These are phyloP conservation scores for Oncorhynchus clarkii DNA, from an alignment of 2,113 vertebrate species.

Conservation along the genomic window DNA sequence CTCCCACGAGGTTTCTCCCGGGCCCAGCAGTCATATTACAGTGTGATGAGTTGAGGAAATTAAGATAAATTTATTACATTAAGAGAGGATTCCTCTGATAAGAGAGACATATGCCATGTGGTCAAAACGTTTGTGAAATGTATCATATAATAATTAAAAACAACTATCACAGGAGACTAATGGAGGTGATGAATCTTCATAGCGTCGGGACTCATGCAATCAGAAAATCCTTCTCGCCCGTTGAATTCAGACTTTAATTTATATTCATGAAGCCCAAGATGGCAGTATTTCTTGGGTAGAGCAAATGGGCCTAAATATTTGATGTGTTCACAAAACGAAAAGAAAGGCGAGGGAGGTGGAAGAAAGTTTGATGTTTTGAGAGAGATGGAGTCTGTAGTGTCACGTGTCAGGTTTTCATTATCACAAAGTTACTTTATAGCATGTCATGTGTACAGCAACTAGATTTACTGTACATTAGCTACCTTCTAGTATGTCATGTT, in stretches of 20 bases:
- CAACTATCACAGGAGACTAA: no score
- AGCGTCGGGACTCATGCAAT: slow-evolving; percentile 48
- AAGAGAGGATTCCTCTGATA: slow-evolving; percentile 41
- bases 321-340: slow-evolving; percentile 43
- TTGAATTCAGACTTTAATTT: slow-evolving; percentile 83
- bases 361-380: slow-evolving; percentile 1
- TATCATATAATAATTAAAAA: no score
- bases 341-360: background rate
- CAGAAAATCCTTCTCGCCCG: slow-evolving; percentile 59
- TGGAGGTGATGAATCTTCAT: no score
- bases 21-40: slow-evolving; percentile 58
- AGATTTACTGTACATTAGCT: no score
- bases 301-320: slow-evolving; percentile 71
- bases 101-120: background rate
- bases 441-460: no score
- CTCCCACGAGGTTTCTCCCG: slow-evolving; percentile 30
- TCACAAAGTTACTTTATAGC: background rate
- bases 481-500: no score
- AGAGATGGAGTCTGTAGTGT: background rate
- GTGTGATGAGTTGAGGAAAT: slow-evolving; percentile 57
- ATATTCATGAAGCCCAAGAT: slow-evolving; percentile 80
- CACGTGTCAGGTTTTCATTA: background rate
- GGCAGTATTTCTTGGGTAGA: slow-evolving; percentile 58
- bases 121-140: no score
- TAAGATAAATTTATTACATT: slow-evolving; percentile 56